These are phyloP conservation scores for Vulpes ferrilata DNA, from an alignment of 2,113 vertebrate species.

Conservation along the genomic window DNA sequence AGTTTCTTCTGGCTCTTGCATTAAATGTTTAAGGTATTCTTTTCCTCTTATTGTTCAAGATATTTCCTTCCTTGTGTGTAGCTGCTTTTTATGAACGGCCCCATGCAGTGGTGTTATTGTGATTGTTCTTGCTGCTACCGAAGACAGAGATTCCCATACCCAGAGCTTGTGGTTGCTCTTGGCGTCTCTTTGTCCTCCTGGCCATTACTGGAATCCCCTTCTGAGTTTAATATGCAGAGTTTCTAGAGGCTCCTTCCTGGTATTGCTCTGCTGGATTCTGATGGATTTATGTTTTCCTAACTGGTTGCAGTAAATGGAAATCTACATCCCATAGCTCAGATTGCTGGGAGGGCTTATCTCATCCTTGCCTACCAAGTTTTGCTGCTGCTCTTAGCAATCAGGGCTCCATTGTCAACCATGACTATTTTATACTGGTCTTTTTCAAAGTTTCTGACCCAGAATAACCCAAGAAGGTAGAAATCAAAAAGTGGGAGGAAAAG, in stretches of 20 bases:
- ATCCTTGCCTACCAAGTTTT: accelerated
- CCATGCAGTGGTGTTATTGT: not conserved
- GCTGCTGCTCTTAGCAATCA: not conserved
- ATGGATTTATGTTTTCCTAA: not conserved
- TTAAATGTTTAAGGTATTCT: not conserved
- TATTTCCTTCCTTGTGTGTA: not conserved
- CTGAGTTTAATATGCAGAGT: not conserved
- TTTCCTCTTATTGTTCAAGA: not conserved
- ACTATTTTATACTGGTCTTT: accelerated
- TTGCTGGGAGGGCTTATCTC: not conserved
- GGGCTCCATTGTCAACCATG: not conserved
- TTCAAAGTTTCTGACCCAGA: not conserved
- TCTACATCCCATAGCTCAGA: not conserved
- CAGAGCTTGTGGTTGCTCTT: accelerated
- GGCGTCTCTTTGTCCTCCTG: accelerated
- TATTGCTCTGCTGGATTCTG: not conserved
- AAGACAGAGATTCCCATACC: not conserved
- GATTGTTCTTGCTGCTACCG: accelerated
- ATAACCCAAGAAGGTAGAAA: not conserved
- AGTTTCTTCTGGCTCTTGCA: not conserved
- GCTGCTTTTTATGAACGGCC: not conserved
- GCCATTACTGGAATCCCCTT: not conserved
- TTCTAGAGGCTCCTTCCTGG: not conserved
- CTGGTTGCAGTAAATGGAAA: not conserved
- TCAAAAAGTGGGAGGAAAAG: not conserved